Evolutionary conservation across 2,797 vertebrate species (phyloP).

Genomic region (Apogon talboti): DNA sequence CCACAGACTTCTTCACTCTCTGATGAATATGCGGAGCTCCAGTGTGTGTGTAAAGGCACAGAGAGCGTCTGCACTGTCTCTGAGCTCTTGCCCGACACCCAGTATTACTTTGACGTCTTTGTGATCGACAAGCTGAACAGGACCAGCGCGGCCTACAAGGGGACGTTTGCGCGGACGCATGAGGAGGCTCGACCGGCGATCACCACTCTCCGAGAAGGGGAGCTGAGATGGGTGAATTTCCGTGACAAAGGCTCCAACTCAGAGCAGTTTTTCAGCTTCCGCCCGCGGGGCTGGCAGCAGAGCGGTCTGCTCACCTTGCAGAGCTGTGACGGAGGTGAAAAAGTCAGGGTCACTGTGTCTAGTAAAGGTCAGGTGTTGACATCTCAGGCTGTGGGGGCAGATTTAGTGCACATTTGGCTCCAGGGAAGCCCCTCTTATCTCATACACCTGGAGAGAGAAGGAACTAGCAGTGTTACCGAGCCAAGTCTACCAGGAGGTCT

Average conservation of each 20-base stretch:
- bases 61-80: constrained; percentile 88
- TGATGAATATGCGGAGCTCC: constrained; percentile 73
- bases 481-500: constrained; percentile 44
- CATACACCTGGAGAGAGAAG: constrained; percentile 83
- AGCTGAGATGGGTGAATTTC: constrained; percentile 86
- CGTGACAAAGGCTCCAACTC: constrained; percentile 63
- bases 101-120: constrained; percentile 93
- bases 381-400: constrained; percentile 80
- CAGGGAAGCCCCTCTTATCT: constrained; percentile 86
- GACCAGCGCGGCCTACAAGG: constrained; percentile 86
- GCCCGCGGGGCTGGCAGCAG: constrained; percentile 85
- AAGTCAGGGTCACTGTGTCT: constrained; percentile 83
- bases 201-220: constrained; percentile 84
- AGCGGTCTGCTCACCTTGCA: constrained; percentile 89
- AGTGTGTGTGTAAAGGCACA: constrained; percentile 85
- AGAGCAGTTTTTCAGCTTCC: constrained; percentile 82
- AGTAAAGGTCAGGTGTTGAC: constrained; percentile 81
- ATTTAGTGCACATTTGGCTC: constrained; percentile 87
- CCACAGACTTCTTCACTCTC: constrained; percentile 41
- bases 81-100: constrained; percentile 85
- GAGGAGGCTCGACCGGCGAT: constrained; percentile 84
- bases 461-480: constrained; percentile 26
- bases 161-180: constrained; percentile 86
- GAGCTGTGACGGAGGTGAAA: constrained; percentile 81
- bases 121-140: constrained; percentile 86